Percentiles rank a stretch among this genome's conserved stretches.
Evolutionary conservation across 2,888 invertebrate genomes (phyloP).

Genomic region (Hipparchia sbordonii): DNA sequence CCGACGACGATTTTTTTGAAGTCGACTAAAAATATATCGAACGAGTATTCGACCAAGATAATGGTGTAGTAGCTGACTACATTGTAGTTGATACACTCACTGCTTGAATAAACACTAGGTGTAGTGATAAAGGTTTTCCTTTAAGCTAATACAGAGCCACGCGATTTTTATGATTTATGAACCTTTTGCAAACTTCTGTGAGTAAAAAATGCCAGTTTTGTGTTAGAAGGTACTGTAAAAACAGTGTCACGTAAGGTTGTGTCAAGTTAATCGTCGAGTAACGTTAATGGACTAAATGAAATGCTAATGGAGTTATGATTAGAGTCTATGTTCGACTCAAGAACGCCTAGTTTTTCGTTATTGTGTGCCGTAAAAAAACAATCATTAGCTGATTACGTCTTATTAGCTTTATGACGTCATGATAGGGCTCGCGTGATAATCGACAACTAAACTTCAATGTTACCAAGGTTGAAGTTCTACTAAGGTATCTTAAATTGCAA

Average conservation of each 20-base stretch:
- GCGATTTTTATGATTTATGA: too few relatives aligned
- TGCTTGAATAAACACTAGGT: too few relatives aligned
- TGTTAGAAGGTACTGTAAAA: constrained; percentile 8
- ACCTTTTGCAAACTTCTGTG: too few relatives aligned
- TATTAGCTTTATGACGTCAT: constrained; percentile 67
- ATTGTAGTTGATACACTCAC: too few relatives aligned
- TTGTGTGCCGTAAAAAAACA: constrained; percentile 56
- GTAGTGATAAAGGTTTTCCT: too few relatives aligned
- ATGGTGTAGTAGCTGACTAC: too few relatives aligned
- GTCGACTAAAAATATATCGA: too few relatives aligned
- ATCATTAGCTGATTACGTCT: constrained; percentile 50
- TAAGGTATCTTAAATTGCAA: not conserved
- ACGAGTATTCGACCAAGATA: too few relatives aligned
- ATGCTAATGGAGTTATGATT: constrained; percentile 27
- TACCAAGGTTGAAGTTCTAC: constrained; percentile 32
- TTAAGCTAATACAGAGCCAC: too few relatives aligned
- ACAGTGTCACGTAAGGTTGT: constrained; percentile 26
- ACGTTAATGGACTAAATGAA: constrained; percentile 23
- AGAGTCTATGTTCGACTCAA: constrained; percentile 40
- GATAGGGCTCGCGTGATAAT: constrained; percentile 66
- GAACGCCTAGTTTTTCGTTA: constrained; percentile 47
- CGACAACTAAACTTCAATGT: constrained; percentile 59
- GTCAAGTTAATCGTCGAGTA: constrained; percentile 28
- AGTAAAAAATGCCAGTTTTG: too few relatives aligned
- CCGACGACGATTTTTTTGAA: too few relatives aligned